Conservation (phyloP, 2,797 vertebrate genomes). For the Gymnopithys bicolor region DNA sequence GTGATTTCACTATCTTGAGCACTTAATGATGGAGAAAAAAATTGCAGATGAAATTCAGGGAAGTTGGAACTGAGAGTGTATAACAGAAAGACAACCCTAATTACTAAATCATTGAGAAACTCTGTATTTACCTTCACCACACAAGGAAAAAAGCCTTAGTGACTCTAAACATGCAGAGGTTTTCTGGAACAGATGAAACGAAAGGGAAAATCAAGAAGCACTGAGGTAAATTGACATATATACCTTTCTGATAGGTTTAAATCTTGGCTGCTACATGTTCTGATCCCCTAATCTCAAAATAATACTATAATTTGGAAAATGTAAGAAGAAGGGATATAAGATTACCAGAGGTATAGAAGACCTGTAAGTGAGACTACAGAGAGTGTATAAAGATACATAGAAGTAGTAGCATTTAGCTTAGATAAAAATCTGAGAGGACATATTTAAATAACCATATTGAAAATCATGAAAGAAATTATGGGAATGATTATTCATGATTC, state of each 20-base stretch:
- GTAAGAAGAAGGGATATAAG: not conserved
- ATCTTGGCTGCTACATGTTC: not conserved
- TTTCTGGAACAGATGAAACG: not conserved
- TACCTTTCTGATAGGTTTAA: not conserved
- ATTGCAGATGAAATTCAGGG: not conserved
- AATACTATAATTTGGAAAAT: not conserved
- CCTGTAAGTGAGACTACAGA: not conserved
- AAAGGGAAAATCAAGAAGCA: not conserved
- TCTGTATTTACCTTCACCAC: not conserved
- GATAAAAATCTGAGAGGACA: not conserved
- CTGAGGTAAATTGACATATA: fast-evolving
- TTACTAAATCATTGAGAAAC: not conserved
- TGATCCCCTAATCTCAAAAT: not conserved
- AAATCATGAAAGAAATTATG: not conserved
- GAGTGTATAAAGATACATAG: not conserved
- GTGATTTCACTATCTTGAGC: not conserved
- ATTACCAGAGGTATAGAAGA: not conserved
- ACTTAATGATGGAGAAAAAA: not conserved
- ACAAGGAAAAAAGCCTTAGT: not conserved
- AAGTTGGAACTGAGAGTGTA: not conserved
- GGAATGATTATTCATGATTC: not conserved
- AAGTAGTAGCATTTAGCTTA: not conserved
- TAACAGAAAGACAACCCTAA: not conserved
- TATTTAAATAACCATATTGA: not conserved
- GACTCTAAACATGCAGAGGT: not conserved